phyloP scores from a whole-genome alignment of 2,888 invertebrate species.

The Lithophane ornitopus region DNA sequence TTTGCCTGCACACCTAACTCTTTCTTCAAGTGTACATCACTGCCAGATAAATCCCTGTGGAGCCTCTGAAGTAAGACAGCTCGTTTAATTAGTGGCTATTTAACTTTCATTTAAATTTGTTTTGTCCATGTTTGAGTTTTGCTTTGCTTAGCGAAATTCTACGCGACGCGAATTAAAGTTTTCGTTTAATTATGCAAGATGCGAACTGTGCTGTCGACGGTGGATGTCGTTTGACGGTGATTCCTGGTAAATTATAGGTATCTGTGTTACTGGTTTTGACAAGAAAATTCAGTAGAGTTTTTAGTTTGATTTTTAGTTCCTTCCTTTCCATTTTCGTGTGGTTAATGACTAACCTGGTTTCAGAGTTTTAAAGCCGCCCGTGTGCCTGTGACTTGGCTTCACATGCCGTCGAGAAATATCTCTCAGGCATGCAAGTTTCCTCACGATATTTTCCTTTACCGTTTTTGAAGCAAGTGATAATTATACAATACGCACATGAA shows the following conservation, averaged over 20 bases:
- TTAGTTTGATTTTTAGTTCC: neutral
- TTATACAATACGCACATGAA: too few relatives aligned
- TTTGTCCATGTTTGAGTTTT: constrained; percentile 68
- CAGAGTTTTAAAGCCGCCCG: too few relatives aligned
- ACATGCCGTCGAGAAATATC: too few relatives aligned
- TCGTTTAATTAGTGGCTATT: constrained; percentile 72
- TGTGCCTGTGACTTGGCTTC: too few relatives aligned
- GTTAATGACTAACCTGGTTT: too few relatives aligned
- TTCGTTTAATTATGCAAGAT: constrained; percentile 61
- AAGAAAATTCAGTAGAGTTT: neutral
- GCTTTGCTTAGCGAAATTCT: constrained; percentile 55
- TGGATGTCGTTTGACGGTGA: constrained; percentile 43
- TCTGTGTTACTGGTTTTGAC: neutral
- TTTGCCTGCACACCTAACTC: constrained; percentile 12
- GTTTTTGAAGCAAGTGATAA: too few relatives aligned
- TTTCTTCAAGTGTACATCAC: constrained; percentile 29
- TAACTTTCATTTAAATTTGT: constrained; percentile 68
- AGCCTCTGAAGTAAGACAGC: constrained; percentile 60
- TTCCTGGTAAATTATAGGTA: constrained; percentile 21
- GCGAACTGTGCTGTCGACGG: constrained; percentile 32
- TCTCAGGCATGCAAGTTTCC: too few relatives aligned
- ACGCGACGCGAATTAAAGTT: constrained; percentile 59
- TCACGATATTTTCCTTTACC: too few relatives aligned
- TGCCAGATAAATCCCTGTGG: constrained; percentile 45
- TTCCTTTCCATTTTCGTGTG: too few relatives aligned